Base-by-base conservation (phyloP, 1,140 invertebrate genomes). In the Drosophila arawakana region DNA sequence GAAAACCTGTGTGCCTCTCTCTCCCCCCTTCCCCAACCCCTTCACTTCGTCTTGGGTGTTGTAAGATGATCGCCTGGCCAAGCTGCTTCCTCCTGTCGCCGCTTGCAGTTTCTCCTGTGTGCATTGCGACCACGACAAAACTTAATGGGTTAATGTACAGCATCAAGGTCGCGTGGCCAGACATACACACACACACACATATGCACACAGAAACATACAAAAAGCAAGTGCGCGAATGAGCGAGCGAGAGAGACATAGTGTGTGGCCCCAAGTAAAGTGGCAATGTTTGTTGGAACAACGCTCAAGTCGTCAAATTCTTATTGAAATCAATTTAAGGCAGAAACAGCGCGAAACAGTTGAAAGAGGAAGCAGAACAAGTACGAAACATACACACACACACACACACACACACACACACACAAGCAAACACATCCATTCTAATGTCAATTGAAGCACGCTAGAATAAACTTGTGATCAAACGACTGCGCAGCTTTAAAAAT, bases 61-160 rank as follows among this genome's bases (percentile, higher is more conserved):
- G 70, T 73, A 73, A 73, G 55, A 58, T 73, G 80, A 83, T 83
- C 80, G 73, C 60, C 66, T 58, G 63, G 50, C 49, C 57, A 70
- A 70, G 67, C 69, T 63, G 61, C 35, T 73, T 60, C 9, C 54
- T 41, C 10, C 37, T 34, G 9, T 15, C 25, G 52, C 35, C 7
- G 11, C 18, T 11, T 41, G 39, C 9, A 10, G 39, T n/a, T 7
- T 11, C 41, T 41, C 11, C 41, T 39, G 41, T 25, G 39, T 75
- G 61, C 61, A 72, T 58, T 76, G 57, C 37, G 50, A 52, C 62
- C 76, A 66, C 63, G 54, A 72, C 62, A 81, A 76, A 78, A 74
- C 80, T 88, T 82, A 88, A 88, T 88, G 84, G 84, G 84, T 88
- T 88, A 88, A 88, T 88, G 84, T 89, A 83, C 84, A 88, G 71